A percentile compares a stretch with the other conserved stretches of the same genome.
Conservation (phyloP, 2,888 invertebrate species). For the Erynnis tages region DNA sequence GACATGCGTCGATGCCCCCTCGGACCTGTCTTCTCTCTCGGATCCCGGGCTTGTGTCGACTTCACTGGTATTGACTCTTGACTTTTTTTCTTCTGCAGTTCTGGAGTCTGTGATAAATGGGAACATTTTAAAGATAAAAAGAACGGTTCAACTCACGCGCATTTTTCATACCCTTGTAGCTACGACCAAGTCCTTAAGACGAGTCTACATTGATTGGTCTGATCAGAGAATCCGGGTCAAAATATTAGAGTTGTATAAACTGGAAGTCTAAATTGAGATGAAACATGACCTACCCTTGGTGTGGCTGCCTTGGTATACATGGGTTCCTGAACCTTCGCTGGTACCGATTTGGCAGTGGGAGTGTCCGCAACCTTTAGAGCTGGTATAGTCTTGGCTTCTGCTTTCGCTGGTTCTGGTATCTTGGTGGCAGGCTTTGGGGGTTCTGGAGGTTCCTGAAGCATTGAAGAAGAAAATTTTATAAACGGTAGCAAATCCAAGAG, state of each 20-base stretch:
- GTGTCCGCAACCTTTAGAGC: conserved; percentile 60
- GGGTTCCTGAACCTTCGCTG: conserved; percentile 66
- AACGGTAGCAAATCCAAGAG: too few species aligned
- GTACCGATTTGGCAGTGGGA: conserved; percentile 57
- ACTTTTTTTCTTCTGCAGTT: conserved; percentile 43
- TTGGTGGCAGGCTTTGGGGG: conserved; percentile 51
- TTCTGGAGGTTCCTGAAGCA: conserved; percentile 60
- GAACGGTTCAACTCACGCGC: too few species aligned
- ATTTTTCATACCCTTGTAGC: too few species aligned
- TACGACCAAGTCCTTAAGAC: too few species aligned
- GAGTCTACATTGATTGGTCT: too few species aligned
- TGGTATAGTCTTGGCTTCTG: conserved; percentile 64
- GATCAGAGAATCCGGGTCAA: too few species aligned
- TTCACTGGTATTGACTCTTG: conserved; percentile 1
- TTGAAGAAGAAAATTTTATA: background rate
- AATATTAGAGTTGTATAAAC: too few species aligned
- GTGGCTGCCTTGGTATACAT: conserved; percentile 68
- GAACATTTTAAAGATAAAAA: background rate
- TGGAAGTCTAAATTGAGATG: too few species aligned
- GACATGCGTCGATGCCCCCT: conserved; percentile 64
- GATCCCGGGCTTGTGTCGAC: conserved; percentile 4
- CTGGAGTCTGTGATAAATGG: conserved; percentile 63
- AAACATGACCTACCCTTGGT: conserved; percentile 47
- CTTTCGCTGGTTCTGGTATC: conserved; percentile 53
- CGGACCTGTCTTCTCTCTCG: conserved; percentile 42